Evolutionary conservation across 2,888 invertebrate genomes (phyloP).

Genomic region (Nemotelus pantherinus): DNA sequence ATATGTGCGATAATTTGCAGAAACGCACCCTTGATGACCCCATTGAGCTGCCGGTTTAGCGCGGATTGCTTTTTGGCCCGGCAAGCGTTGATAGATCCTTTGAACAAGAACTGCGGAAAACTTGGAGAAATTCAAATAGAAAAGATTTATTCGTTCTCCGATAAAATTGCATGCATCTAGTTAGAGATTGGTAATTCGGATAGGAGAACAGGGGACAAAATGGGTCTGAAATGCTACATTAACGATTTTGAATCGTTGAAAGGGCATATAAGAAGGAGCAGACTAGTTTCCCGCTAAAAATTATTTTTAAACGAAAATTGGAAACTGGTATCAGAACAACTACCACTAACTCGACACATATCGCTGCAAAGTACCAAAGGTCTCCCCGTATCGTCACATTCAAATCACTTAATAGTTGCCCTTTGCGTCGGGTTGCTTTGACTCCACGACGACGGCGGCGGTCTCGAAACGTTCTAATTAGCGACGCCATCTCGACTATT

Average conservation of each 20-base stretch:
- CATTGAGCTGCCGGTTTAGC: conserved; percentile 8
- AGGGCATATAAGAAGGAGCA: too few species aligned
- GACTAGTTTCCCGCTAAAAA: too few species aligned
- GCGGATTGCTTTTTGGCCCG: neutral
- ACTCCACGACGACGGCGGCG: neutral
- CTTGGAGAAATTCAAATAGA: conserved; percentile 40
- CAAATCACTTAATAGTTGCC: conserved; percentile 17
- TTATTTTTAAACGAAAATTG: too few species aligned
- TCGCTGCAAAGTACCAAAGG: too few species aligned
- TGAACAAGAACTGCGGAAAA: conserved; percentile 34
- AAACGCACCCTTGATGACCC: conserved; percentile 21
- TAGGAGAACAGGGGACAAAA: neutral
- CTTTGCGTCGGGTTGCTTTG: conserved; percentile 1
- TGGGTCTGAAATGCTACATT: too few species aligned
- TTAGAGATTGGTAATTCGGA: neutral
- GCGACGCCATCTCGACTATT: conserved; percentile 47
- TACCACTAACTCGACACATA: too few species aligned
- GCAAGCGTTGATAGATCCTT: conserved; percentile 37
- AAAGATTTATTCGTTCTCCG: conserved; percentile 48
- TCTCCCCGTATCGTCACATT: neutral
- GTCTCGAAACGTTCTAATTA: conserved; percentile 49
- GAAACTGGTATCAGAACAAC: too few species aligned
- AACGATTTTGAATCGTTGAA: too few species aligned
- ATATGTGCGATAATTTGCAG: conserved; percentile 13
- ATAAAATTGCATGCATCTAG: conserved; percentile 23